These are phyloP conservation scores for Eupithecia pulchellata DNA, from an alignment of 2,888 invertebrate species.

Conservation along the genomic window DNA sequence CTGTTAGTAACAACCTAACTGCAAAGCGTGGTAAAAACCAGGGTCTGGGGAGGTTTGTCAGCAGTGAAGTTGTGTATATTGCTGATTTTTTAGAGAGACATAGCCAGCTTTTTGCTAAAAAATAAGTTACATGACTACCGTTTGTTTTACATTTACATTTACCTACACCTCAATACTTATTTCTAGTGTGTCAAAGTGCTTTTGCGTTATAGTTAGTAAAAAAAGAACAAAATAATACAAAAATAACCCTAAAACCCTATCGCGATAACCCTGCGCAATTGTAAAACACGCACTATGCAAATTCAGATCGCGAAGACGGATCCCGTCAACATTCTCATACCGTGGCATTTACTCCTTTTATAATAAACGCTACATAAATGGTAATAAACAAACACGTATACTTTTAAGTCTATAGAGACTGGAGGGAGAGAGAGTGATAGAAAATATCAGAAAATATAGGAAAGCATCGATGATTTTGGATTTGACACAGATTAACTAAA, in stretches of 20 bases:
- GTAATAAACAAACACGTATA: background rate
- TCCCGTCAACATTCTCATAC: constrained; percentile 70
- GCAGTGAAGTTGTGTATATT: no score
- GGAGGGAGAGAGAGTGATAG: no score
- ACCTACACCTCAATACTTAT: no score
- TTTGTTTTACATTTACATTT: no score
- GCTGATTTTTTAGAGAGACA: no score
- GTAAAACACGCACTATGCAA: constrained; percentile 65
- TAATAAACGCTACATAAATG: constrained; percentile 9
- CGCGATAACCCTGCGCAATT: constrained; percentile 62
- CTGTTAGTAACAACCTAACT: no score
- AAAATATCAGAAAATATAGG: background rate
- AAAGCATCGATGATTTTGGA: background rate
- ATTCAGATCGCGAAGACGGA: constrained; percentile 58
- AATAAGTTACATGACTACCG: no score
- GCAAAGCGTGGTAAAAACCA: no score
- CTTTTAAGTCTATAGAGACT: background rate
- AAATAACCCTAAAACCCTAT: background rate
- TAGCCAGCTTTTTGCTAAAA: no score
- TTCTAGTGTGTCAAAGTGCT: background rate
- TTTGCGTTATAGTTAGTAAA: background rate
- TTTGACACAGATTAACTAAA: background rate
- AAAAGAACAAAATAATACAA: background rate
- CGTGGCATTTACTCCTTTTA: constrained; percentile 47
- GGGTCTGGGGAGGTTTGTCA: no score